A percentile compares a stretch with the other conserved stretches of the same genome.
Evolutionary conservation across 2,113 vertebrate species (phyloP).

Genomic region (Columba janthina): DNA sequence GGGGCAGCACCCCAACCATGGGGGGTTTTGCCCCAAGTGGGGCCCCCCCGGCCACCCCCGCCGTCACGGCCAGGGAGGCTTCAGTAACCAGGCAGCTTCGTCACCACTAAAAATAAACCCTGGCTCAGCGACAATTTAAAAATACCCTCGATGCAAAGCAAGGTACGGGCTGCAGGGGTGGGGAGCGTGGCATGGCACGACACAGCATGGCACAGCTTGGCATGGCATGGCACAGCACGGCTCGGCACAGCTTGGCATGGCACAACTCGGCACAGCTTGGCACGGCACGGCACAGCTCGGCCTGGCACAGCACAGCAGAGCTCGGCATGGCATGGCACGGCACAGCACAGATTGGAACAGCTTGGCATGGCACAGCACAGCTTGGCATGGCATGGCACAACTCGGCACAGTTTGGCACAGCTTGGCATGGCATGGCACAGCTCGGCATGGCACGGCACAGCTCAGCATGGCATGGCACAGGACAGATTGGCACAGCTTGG

Average conservation of each 20-base stretch:
- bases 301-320: no score
- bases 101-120: background rate
- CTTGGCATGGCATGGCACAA: no score
- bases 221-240: background rate
- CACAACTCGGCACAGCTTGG: fast-evolving
- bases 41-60: background rate
- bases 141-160: background rate
- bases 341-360: background rate
- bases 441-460: background rate
- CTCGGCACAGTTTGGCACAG: no score
- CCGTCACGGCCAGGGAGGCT: background rate
- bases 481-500: fast-evolving
- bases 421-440: no score
- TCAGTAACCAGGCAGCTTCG: background rate
- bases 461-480: background rate
- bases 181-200: background rate
- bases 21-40: background rate
- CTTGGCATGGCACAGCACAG: background rate
- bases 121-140: background rate
- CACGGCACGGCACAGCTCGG: background rate
- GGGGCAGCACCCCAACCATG: background rate
- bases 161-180: background rate
- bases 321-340: no score
- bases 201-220: fast-evolving
- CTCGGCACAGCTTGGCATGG: no score